Evolutionary conservation across 2,113 vertebrate species (phyloP).

Genomic region (Odocoileus virginianus): DNA sequence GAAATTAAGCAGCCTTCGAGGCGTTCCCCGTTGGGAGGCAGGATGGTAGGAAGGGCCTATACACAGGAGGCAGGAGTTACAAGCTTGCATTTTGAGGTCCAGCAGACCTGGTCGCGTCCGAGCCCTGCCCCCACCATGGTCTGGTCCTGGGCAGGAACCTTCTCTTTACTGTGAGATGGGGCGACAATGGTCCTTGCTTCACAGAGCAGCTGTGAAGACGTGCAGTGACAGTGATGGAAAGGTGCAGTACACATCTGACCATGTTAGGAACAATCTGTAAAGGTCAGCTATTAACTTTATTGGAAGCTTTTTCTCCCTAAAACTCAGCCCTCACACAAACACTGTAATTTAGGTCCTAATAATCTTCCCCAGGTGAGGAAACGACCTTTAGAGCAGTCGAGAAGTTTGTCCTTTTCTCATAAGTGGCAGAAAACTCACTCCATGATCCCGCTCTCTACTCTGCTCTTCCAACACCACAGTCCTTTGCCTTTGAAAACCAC

Average conservation of each 20-base stretch:
- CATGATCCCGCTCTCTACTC: neutral
- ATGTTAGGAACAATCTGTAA: neutral
- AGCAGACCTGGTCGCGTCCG: neutral
- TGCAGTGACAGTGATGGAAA: neutral
- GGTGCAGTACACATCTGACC: neutral
- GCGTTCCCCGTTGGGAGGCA: neutral
- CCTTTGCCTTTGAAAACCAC: neutral
- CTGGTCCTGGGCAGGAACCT: neutral
- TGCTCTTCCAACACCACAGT: neutral
- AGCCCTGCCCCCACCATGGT: too few relatives aligned
- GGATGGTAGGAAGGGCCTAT: neutral
- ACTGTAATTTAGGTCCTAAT: neutral
- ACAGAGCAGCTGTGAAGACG: neutral
- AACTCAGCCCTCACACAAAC: neutral
- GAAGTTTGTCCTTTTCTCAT: neutral
- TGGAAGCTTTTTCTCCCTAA: neutral
- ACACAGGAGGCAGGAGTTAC: neutral
- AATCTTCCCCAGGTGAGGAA: neutral
- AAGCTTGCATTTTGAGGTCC: neutral
- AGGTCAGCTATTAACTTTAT: neutral
- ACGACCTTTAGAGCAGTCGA: neutral
- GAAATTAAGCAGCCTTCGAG: neutral
- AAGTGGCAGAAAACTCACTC: neutral
- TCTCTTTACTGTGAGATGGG: neutral
- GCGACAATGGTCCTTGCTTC: neutral